These are phyloP conservation scores for Drepanosiphum platanoidis DNA, from an alignment of 2,888 invertebrate species.

Conservation along the genomic window DNA sequence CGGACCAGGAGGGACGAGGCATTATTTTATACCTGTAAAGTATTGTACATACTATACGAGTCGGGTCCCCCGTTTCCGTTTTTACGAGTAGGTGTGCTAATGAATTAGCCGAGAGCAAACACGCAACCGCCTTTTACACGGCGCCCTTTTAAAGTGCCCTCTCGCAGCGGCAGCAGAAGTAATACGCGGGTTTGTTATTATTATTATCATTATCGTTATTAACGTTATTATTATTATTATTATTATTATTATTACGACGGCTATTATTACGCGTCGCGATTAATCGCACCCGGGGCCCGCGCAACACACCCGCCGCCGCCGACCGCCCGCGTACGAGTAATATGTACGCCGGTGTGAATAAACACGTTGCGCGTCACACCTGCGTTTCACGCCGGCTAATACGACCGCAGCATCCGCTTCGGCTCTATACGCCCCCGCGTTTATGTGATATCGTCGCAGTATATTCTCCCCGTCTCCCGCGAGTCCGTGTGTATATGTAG, in stretches of 20 bases:
- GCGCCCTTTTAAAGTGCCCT: slow-evolving; percentile 56
- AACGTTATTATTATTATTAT: slow-evolving; percentile 31
- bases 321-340: not conserved
- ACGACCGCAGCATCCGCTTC: not conserved
- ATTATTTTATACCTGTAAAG: not conserved
- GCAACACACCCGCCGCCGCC: not conserved
- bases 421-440: not conserved
- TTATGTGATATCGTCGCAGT: not conserved
- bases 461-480: not conserved
- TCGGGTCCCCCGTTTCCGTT: not conserved
- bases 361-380: slow-evolving; percentile 53
- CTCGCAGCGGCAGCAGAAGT: not conserved
- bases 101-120: slow-evolving; percentile 62
- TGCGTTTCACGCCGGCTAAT: slow-evolving; percentile 24
- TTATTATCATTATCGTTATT: not conserved
- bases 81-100: slow-evolving; percentile 2
- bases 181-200: slow-evolving; percentile 1
- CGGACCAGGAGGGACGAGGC: too few relatives aligned
- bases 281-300: slow-evolving; percentile 16
- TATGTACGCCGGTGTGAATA: slow-evolving; percentile 38
- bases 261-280: slow-evolving; percentile 56
- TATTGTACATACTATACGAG: not conserved
- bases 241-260: slow-evolving; percentile 16
- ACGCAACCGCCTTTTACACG: slow-evolving; percentile 22
- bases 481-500: too few relatives aligned